A percentile compares a stretch with the other conserved stretches of the same genome.
These are phyloP conservation scores for Cenopis cana DNA, from an alignment of 2,888 invertebrate genomes.

Conservation along the genomic window DNA sequence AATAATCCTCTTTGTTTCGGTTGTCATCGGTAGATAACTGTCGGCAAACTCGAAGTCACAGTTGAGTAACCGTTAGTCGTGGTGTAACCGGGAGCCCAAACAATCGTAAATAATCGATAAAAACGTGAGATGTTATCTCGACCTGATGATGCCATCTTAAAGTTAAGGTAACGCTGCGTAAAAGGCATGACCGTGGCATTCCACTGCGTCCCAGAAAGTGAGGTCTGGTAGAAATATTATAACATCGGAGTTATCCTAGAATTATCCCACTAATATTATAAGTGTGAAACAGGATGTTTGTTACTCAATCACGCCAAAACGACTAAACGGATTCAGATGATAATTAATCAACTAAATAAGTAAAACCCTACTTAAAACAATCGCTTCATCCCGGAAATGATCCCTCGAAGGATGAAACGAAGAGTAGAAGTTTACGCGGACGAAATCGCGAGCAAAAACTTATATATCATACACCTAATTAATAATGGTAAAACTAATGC, in stretches of 20 bases:
- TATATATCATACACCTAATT: not conserved
- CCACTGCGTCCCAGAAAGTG: not conserved
- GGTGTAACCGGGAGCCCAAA: not conserved
- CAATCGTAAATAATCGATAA: slow-evolving; percentile 10
- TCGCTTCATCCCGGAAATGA: no score
- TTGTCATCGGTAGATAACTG: slow-evolving; percentile 1
- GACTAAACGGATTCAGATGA: no score
- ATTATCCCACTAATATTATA: not conserved
- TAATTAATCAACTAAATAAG: no score
- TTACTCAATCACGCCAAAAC: not conserved
- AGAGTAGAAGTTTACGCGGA: no score
- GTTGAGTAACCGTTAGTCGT: slow-evolving; percentile 14
- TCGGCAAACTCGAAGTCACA: not conserved
- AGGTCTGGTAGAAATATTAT: not conserved
- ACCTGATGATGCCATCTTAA: slow-evolving; percentile 9
- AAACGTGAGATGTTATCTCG: slow-evolving; percentile 15
- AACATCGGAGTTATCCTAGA: not conserved
- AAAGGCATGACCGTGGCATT: slow-evolving; percentile 7
- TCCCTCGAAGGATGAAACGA: no score
- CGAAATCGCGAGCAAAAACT: no score
- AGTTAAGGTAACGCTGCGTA: not conserved
- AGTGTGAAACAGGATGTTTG: not conserved
- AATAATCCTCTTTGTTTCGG: slow-evolving; percentile 5
- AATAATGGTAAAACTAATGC: not conserved
- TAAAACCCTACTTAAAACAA: no score